Evolutionary conservation across 2,888 invertebrate species (phyloP), one percentile per base, ranked within the genome.

Genomic region (Cheilosia scutellata): DNA sequence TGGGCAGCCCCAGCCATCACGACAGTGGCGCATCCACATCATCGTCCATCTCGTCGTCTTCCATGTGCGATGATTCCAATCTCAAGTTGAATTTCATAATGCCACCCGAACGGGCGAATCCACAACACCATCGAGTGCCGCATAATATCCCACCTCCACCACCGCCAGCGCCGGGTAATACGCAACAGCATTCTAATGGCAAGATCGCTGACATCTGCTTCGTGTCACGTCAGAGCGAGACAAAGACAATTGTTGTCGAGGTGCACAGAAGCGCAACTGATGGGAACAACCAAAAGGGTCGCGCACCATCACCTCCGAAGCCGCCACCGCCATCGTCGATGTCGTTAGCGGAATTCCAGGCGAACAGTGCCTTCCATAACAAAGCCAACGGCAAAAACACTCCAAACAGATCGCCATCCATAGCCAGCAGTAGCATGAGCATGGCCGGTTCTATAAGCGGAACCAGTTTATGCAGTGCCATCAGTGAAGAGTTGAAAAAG

Each of bases 221-320:
- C 89, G 91, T 92, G 27, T 91, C 92, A 49, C 92, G 92, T 80
- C 93, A 93, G 83, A 92, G 90, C 66, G 94, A 94, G 88, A 93
- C 93, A 82, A 96, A 96, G 91, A 95, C 95, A 25, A 95, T 96
- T 76, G 95, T 95, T 29, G 96, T 96, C 7, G 96, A 96, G 91
- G 96, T 96, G n/a, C 96, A 96, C 90, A 93, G 94, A 88, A 93
- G 92, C 88, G 92, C 93, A 68, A 55, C 87, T 53, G 83, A 82
- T 40, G 82, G 71, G 76, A 86, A 62, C 58, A 86, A 82, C 60
- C 76, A 66, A 42, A 86, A 86, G 76, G 80, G 86, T 76, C 77
- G 27, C 92, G 92, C 88, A 90, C 91, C 80, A 90, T 91, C 87
- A 92, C 92, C 88, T 90, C 90, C 78, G 89, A 91, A 74, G 91